A percentile compares a stretch with the other conserved stretches of the same genome.
Conservation (phyloP, 2,113 vertebrate genomes). For the Neolamprologus caudopunctatus region DNA sequence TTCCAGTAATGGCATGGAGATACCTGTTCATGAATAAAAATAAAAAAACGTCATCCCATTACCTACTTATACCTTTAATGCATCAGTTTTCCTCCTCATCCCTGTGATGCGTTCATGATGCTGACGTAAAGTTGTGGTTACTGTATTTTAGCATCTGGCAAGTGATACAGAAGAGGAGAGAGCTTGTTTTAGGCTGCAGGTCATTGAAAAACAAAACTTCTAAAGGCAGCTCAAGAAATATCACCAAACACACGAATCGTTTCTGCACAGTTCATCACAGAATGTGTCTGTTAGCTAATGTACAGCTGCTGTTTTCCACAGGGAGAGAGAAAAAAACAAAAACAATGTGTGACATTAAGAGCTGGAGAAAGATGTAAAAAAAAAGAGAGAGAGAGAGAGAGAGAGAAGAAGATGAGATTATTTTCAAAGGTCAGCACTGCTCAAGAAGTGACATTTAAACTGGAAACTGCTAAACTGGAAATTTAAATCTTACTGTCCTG, state of each 20-base stretch:
- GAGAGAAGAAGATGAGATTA: background rate
- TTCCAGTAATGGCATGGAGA: background rate
- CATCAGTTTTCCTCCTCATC: background rate
- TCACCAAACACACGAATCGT: background rate
- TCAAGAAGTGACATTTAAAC: background rate
- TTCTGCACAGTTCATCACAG: background rate
- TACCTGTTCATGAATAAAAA: background rate
- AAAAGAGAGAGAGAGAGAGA: background rate
- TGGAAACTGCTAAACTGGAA: background rate
- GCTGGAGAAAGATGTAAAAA: too few species aligned
- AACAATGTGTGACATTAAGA: too few species aligned
- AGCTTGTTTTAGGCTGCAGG: background rate
- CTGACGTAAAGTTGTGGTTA: background rate
- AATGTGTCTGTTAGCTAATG: background rate
- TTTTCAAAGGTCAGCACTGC: background rate
- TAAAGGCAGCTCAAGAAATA: background rate
- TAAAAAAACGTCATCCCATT: background rate
- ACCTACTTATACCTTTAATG: background rate
- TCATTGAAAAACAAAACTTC: background rate
- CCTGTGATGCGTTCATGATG: background rate
- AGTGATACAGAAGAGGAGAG: background rate
- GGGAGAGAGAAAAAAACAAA: background rate
- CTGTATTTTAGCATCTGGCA: background rate
- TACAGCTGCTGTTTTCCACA: background rate
- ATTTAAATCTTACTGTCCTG: background rate